Conservation (phyloP, 1,140 invertebrate species). For the Pseudomyrmex sp. region DNA sequence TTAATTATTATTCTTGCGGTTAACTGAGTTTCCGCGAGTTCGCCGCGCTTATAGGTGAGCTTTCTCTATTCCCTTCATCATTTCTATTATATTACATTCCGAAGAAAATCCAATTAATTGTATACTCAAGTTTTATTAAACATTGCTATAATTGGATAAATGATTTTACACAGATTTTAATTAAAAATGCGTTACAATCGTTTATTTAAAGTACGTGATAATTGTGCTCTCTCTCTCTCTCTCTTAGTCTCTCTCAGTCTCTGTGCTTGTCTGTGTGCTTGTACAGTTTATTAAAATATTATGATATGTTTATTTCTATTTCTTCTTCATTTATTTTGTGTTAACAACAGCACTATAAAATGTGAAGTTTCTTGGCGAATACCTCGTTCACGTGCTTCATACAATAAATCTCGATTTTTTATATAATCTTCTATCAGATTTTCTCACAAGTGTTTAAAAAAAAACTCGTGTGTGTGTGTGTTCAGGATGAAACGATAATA, state of each 20-base stretch:
- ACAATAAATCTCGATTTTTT: slow-evolving; percentile 27
- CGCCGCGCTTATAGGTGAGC: slow-evolving; percentile 9
- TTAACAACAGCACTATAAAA: background rate
- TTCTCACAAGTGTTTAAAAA: slow-evolving; percentile 15
- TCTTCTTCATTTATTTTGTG: background rate
- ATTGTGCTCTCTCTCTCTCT: background rate
- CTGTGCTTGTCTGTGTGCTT: background rate
- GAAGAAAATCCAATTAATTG: background rate
- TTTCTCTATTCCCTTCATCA: slow-evolving; percentile 28
- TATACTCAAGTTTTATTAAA: background rate
- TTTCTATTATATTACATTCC: slow-evolving; percentile 33
- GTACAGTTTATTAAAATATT: background rate
- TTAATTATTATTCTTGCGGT: slow-evolving; percentile 79
- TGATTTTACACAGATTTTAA: background rate
- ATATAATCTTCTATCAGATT: slow-evolving; percentile 23
- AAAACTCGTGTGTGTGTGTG: background rate
- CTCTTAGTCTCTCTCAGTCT: background rate
- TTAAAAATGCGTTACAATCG: background rate
- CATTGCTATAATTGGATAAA: slow-evolving; percentile 18
- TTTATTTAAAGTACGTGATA: too few species aligned
- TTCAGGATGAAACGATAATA: slow-evolving; percentile 41
- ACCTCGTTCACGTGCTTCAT: background rate
- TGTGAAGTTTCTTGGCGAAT: background rate
- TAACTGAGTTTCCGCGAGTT: slow-evolving; percentile 25
- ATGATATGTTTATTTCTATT: background rate